phyloP scores from a whole-genome alignment of 2,888 invertebrate genomes.

The Eucriotettix oculatus region DNA sequence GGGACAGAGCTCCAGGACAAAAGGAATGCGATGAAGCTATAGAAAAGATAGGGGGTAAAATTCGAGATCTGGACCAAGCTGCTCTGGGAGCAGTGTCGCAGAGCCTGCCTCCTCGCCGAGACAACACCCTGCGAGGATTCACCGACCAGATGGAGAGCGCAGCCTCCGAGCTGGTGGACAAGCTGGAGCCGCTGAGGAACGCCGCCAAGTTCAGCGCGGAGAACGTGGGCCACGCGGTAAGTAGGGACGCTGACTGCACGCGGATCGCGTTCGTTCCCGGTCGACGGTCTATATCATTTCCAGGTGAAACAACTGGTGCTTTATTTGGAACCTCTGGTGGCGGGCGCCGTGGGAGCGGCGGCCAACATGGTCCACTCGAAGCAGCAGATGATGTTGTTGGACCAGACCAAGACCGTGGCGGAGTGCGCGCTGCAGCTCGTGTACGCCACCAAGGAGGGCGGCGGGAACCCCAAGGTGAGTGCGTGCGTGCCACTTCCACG shows the following conservation, averaged over 20 bases:
- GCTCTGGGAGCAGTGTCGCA: conserved; percentile 78
- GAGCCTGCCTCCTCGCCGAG: conserved; percentile 47
- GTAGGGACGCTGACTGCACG: no score
- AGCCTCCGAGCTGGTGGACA: conserved; percentile 64
- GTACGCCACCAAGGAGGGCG: conserved; percentile 70
- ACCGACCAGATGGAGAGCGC: conserved; percentile 66
- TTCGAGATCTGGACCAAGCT: conserved; percentile 71
- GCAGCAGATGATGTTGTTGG: conserved; percentile 71
- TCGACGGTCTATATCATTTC: no score
- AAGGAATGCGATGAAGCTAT: conserved; percentile 78
- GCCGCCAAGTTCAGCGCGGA: conserved; percentile 76
- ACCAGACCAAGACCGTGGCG: conserved; percentile 85
- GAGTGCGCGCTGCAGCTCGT: conserved; percentile 82
- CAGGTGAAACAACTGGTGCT: conserved; percentile 34
- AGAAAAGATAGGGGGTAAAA: conserved; percentile 54
- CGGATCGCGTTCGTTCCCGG: no score
- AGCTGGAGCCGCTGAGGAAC: conserved; percentile 64
- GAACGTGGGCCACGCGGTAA: conserved; percentile 76
- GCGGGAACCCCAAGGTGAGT: conserved; percentile 80
- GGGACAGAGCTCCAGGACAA: conserved; percentile 92
- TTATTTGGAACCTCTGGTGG: conserved; percentile 74
- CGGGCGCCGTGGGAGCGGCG: conserved; percentile 70
- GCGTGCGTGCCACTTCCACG: no score
- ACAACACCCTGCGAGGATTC: conserved; percentile 56
- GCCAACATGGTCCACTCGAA: conserved; percentile 77